Evolutionary conservation across 2,888 invertebrate genomes (phyloP), one percentile per base, ranked within the genome.

Genomic region (Diarsia mendica): DNA sequence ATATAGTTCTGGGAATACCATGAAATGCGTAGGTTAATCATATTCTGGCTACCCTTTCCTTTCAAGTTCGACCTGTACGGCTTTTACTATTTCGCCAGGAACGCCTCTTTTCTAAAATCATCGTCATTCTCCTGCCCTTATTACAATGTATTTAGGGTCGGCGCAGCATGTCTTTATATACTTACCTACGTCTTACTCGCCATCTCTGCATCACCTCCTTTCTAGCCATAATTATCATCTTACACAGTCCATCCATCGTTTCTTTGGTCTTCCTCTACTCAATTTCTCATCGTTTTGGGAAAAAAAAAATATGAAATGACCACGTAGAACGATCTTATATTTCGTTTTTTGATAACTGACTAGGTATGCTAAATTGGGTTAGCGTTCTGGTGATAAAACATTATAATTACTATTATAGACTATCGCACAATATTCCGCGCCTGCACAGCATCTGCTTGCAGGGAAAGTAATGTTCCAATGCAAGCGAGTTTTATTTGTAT

Each of bases 381-480:
- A 53, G 9, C 46, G n/a, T 23, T 33, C 33, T 28, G 20, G 23
- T 63, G 20, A 44, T 46, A 79, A 72, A 64, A 6, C 28, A 78
- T 68, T 55, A 48, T 53, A 15, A 77, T 79, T 64, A 46, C 11
- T n/a, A 28, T 28, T 28, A 28, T 28, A 28, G 33, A 13, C 51
- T 60, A 46, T 20, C 49, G n/a, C 15, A 55, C 48, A 51, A 44
- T 65, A 60, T 48, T 23, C 68, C 23, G 68, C 49, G 48, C 20
- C 48, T 33, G 55, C 44, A 68, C 61, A 53, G 53, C 71, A 65
- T 65, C 58, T 72, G 49, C 46, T n/a, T 71, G 55, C 51, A 51
- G 83, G 66, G 80, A 81, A 81, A 81, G 80, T 82, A 71, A 55
- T 48, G 58, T 49, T 66, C 58, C 58, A 63, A 79, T 66, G 53